phyloP scores from a whole-genome alignment of 2,888 invertebrate genomes.

The Digitonthophagus gazella region DNA sequence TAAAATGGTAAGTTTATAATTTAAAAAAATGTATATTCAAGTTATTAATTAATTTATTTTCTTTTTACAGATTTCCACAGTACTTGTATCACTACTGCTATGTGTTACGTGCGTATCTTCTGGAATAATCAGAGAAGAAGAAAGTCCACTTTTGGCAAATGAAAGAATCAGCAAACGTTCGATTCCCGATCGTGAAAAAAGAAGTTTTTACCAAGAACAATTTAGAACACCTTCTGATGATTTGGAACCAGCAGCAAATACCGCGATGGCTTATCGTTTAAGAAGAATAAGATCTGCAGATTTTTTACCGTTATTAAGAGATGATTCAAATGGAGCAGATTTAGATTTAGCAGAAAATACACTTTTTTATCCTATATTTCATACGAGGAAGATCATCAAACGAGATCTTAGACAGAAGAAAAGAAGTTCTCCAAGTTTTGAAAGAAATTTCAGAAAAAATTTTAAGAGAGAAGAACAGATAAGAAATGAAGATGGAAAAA shows the following conservation, averaged over 20 bases:
- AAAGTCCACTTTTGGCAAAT: conserved; percentile 27
- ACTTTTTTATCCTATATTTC: conserved; percentile 5
- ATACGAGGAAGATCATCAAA: neutral
- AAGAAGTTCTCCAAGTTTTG: conserved; percentile 6
- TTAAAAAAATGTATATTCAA: neutral
- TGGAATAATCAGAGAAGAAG: conserved; percentile 28
- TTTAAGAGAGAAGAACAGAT: neutral
- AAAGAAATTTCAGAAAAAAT: neutral
- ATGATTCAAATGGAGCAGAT: neutral
- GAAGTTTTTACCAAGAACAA: neutral
- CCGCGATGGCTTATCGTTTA: no score
- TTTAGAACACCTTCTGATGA: neutral
- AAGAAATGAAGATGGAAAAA: neutral
- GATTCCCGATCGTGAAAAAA: conserved; percentile 15
- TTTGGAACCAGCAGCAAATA: neutral
- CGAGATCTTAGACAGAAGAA: no score
- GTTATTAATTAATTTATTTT: neutral
- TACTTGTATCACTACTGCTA: neutral
- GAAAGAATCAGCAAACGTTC: conserved; percentile 33
- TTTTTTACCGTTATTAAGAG: neutral
- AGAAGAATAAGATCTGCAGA: neutral
- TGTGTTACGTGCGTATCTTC: conserved; percentile 47
- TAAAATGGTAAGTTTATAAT: neutral
- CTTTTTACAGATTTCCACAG: neutral
- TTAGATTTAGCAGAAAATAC: conserved; percentile 5